A percentile compares a stretch with the other conserved stretches of the same genome.
Conservation (phyloP, 2,797 vertebrate species). For the Diplodus sargus region DNA sequence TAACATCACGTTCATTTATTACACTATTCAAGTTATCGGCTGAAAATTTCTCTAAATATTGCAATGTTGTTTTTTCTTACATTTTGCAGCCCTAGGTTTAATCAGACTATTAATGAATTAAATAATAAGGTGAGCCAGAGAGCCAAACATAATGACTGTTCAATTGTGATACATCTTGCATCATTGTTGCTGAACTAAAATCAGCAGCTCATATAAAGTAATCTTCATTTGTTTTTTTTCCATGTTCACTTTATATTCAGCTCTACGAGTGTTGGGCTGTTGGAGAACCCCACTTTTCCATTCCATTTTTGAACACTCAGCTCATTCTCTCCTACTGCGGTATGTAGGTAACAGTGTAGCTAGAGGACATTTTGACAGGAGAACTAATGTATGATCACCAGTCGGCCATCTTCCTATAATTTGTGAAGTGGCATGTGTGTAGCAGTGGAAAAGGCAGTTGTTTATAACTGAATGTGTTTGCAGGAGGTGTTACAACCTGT, state of each 20-base stretch:
- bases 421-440: background rate
- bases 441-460: conserved; percentile 9
- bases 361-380: background rate
- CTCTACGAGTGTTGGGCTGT: background rate
- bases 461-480: conserved; percentile 12
- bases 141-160: background rate
- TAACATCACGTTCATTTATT: too few relatives aligned
- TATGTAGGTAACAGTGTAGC: conserved; percentile 1
- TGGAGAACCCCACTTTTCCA: background rate
- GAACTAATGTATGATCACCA: background rate
- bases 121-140: background rate
- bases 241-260: background rate
- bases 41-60: too few relatives aligned
- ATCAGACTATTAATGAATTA: background rate
- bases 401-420: background rate
- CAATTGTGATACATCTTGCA: background rate
- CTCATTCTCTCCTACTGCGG: background rate
- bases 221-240: background rate
- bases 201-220: background rate
- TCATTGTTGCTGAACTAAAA: background rate
- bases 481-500: conserved; percentile 49
- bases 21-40: too few relatives aligned
- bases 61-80: too few relatives aligned
- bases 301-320: background rate
- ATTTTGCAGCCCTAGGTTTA: too few relatives aligned